A percentile compares a stretch with the other conserved stretches of the same genome.
Conservation (phyloP, 2,113 vertebrate species). For the Uria lomvia region DNA sequence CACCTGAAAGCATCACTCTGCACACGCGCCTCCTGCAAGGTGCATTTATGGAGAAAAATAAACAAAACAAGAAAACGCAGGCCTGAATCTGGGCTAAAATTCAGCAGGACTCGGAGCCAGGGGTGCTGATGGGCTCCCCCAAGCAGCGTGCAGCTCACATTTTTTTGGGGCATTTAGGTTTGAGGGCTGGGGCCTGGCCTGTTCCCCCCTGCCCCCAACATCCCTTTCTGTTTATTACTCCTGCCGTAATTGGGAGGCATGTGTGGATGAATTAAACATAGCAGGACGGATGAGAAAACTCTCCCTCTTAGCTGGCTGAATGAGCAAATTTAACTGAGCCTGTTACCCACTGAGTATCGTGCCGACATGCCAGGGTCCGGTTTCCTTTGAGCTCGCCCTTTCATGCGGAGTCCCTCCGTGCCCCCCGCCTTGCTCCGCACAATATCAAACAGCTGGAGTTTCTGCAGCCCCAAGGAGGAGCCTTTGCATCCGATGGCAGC, state of each 20-base stretch:
- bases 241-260: slow-evolving; percentile 54
- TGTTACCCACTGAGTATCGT: slow-evolving; percentile 74
- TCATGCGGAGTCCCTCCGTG: slow-evolving; percentile 70
- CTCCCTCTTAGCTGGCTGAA: slow-evolving; percentile 73
- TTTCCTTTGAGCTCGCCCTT: slow-evolving; percentile 76
- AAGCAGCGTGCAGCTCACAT: background rate
- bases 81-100: background rate
- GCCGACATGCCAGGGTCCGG: slow-evolving; percentile 68
- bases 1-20: background rate
- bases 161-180: background rate
- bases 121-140: background rate
- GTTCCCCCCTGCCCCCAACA: background rate
- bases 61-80: background rate
- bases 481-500: slow-evolving; percentile 29
- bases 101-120: background rate
- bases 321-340: slow-evolving; percentile 78
- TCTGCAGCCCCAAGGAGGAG: slow-evolving; percentile 37
- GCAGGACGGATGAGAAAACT: slow-evolving; percentile 72
- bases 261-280: slow-evolving; percentile 63
- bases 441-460: slow-evolving; percentile 81
- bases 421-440: slow-evolving; percentile 65
- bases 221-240: slow-evolving; percentile 47
- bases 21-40: background rate
- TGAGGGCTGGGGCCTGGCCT: background rate
- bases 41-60: background rate